Evolutionary conservation across 2,113 vertebrate genomes (phyloP).

Genomic region (Phycodurus eques): DNA sequence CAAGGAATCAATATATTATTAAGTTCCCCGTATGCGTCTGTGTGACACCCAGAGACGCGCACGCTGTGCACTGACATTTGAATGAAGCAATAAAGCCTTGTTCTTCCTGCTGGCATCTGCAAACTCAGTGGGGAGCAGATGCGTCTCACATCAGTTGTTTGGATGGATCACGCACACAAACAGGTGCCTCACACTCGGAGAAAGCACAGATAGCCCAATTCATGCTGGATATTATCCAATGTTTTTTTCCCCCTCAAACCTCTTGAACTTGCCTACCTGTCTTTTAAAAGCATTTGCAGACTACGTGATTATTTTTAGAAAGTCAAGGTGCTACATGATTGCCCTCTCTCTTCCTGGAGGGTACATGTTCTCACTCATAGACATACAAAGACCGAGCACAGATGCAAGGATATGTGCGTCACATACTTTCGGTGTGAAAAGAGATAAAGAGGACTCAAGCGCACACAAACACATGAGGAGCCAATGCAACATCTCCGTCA

Average conservation of each 20-base stretch:
- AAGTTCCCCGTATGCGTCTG: slow-evolving; percentile 36
- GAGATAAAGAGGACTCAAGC: slow-evolving; percentile 4
- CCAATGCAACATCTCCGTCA: slow-evolving; percentile 44
- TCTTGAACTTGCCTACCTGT: slow-evolving; percentile 42
- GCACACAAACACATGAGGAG: slow-evolving; percentile 30
- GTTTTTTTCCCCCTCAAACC: slow-evolving; percentile 42
- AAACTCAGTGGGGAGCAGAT: slow-evolving; percentile 55
- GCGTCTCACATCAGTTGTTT: slow-evolving; percentile 50
- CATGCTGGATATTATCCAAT: slow-evolving; percentile 41
- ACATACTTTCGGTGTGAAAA: slow-evolving; percentile 21
- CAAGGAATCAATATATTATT: slow-evolving; percentile 47
- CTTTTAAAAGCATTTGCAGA: slow-evolving; percentile 33
- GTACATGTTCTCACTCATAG: slow-evolving; percentile 42
- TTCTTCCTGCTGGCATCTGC: slow-evolving; percentile 65
- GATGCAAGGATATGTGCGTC: slow-evolving; percentile 33
- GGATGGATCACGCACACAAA: slow-evolving; percentile 34
- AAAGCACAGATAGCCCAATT: slow-evolving; percentile 14
- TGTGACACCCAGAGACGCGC: slow-evolving; percentile 24
- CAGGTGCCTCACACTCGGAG: slow-evolving; percentile 6
- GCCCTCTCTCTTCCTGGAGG: slow-evolving; percentile 43
- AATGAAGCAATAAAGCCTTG: slow-evolving; percentile 58
- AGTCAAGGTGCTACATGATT: slow-evolving; percentile 37
- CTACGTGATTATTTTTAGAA: slow-evolving; percentile 54
- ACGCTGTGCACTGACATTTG: slow-evolving; percentile 62
- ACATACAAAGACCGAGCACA: slow-evolving; percentile 30